Evolutionary conservation across 1,140 invertebrate genomes (phyloP), one percentile per base, ranked within the genome.

Genomic region (Drosophila asahinai): DNA sequence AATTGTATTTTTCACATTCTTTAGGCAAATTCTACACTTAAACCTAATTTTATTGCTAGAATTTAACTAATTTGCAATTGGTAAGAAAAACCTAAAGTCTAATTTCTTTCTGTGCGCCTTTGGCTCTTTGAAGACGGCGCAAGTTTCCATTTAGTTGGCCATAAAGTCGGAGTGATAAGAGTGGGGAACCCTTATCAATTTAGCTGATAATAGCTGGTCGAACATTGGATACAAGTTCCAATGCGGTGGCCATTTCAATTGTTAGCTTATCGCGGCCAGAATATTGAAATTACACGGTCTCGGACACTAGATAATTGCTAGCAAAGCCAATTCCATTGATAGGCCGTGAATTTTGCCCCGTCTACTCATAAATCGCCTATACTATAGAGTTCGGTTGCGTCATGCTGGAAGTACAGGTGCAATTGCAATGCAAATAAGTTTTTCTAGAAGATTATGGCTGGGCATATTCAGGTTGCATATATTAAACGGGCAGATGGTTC

Each of bases 221-320:
- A 77, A 60, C 55, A 66, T 60, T 84, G 77, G 81, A 91, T 91
- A 82, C 79, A 74, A 57, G 65, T 54, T 43, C 22, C 42, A 65
- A 36, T 38, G 67, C 45, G 52, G 47, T 30, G 72, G 52, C 65
- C 14, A 25, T 80, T 74, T 66, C 61, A 80, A 67, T 74, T 47
- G 47, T n/a, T 15, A n/a, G 45, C 79, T 90, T 90, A 90, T 90
- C 86, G 66, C 42, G 19, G 15, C 19, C 38, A 36, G 63, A 67
- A 67, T 73, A 73, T 73, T 61, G 68, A 66, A 90, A 90, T 86
- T 89, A 89, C 81, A 89, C 71, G 70, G 54, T 65, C 43, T 73
- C 57, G 78, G 63, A 76, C 74, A 90, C 51, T 61, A 75, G 70
- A 84, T 90, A 89, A 87, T 78, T 68, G 61, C 38, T 33, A 61